These are phyloP conservation scores for Myotis pilosus DNA, from an alignment of 2,797 vertebrate species.

Conservation along the genomic window DNA sequence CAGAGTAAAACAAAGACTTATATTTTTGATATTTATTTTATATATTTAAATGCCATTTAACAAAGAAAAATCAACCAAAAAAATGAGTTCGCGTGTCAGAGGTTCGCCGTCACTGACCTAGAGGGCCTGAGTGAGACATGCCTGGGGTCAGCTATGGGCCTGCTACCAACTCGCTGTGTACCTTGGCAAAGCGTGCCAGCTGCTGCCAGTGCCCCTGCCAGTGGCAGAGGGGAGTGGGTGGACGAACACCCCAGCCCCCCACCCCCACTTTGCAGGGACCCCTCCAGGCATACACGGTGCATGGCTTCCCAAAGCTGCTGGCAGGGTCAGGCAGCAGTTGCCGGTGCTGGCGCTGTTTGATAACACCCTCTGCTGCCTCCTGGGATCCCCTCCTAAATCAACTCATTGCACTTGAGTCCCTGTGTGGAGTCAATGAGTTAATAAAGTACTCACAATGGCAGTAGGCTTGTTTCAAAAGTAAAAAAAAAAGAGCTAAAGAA, in stretches of 20 bases:
- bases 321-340: rapidly evolving
- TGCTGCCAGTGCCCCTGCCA: not conserved
- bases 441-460: not conserved
- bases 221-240: not conserved
- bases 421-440: not conserved
- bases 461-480: not conserved
- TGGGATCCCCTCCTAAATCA: not conserved
- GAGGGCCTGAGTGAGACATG: not conserved
- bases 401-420: not conserved
- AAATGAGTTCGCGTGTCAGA: no score
- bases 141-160: not conserved
- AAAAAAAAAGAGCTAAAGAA: not conserved
- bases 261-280: not conserved
- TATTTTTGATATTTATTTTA: no score
- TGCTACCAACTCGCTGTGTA: no score
- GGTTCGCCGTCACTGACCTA: no score
- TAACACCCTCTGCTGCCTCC: not conserved
- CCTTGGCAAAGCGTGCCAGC: not conserved
- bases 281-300: rapidly evolving
- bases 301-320: rapidly evolving
- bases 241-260: not conserved
- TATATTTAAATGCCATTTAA: no score
- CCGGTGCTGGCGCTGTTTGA: no score
- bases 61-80: no score
- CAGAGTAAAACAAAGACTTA: no score